These are phyloP conservation scores for Drosophila helvetica DNA, from an alignment of 2,888 invertebrate genomes.

Conservation along the genomic window DNA sequence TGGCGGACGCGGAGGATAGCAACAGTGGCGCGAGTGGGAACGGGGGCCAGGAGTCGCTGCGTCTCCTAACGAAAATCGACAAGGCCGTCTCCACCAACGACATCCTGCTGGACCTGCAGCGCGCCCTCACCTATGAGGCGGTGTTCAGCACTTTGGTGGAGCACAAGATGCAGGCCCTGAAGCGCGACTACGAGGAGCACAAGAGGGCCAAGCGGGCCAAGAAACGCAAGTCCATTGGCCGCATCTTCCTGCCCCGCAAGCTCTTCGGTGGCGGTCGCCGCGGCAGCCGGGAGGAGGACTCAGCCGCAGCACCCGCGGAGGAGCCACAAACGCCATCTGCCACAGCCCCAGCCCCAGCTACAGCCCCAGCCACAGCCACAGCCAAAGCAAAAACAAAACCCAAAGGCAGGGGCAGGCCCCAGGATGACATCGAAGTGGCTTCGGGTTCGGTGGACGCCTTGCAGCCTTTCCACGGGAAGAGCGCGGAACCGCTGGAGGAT, in stretches of 20 bases:
- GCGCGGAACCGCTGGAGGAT: constrained; percentile 70
- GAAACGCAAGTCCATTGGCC: constrained; percentile 82
- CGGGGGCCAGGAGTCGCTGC: constrained; percentile 44
- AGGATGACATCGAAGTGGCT: constrained; percentile 63
- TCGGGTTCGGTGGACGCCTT: constrained; percentile 49
- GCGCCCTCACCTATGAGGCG: constrained; percentile 83
- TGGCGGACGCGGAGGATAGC: constrained; percentile 76
- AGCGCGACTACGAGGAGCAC: constrained; percentile 83
- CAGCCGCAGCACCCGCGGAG: constrained; percentile 25
- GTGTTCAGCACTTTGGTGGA: constrained; percentile 83
- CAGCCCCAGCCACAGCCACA: constrained; percentile 1
- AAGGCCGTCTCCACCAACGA: constrained; percentile 84
- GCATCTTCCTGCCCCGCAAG: constrained; percentile 81
- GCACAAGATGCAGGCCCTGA: constrained; percentile 84
- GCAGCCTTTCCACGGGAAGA: constrained; percentile 16
- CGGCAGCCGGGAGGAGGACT: constrained; percentile 52
- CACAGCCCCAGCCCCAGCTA: not conserved
- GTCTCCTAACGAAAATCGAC: constrained; percentile 77
- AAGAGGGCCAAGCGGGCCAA: constrained; percentile 80
- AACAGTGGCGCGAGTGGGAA: constrained; percentile 54
- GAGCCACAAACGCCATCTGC: not conserved
- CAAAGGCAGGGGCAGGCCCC: constrained; percentile 19
- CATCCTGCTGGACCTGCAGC: constrained; percentile 81
- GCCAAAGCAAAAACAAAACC: constrained; percentile 34
- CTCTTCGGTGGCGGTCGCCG: constrained; percentile 74